A percentile compares a stretch with the other conserved stretches of the same genome.
Evolutionary conservation across 2,888 invertebrate genomes (phyloP).

Genomic region (Conchocele bisecta): DNA sequence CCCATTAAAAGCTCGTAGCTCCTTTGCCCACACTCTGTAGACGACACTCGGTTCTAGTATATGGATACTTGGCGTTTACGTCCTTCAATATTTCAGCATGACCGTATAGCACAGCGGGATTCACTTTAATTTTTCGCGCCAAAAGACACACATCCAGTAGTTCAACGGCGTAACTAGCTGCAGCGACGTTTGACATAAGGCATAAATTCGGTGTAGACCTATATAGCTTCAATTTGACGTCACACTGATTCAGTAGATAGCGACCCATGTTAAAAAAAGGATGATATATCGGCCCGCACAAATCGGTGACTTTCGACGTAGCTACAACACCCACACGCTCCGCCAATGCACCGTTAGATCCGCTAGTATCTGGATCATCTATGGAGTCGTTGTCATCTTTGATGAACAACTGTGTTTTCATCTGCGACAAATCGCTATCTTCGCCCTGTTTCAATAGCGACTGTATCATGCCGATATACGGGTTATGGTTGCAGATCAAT

Average conservation of each 20-base stretch:
- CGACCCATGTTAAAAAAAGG: neutral
- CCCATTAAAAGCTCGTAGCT: constrained; percentile 3
- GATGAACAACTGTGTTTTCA: constrained; percentile 10
- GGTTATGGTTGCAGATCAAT: neutral
- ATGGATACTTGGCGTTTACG: constrained; percentile 2
- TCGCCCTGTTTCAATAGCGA: constrained; percentile 9
- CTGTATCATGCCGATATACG: neutral
- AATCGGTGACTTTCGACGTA: neutral
- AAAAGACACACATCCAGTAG: neutral
- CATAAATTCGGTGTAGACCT: neutral
- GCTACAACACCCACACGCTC: neutral
- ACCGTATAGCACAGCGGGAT: constrained; percentile 42
- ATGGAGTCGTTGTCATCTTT: neutral
- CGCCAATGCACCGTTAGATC: neutral
- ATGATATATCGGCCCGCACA: neutral
- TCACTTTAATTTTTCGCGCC: constrained; percentile 28
- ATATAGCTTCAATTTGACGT: constrained; percentile 7
- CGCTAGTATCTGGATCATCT: constrained; percentile 6
- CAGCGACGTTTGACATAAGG: neutral
- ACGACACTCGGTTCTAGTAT: neutral
- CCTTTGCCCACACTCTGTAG: neutral
- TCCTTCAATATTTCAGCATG: constrained; percentile 26
- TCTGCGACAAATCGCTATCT: constrained; percentile 20
- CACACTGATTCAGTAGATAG: neutral
- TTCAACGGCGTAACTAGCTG: constrained; percentile 8